Evolutionary conservation across 1,140 invertebrate genomes (phyloP).

Genomic region (Pseudomyrmex flavicornis): DNA sequence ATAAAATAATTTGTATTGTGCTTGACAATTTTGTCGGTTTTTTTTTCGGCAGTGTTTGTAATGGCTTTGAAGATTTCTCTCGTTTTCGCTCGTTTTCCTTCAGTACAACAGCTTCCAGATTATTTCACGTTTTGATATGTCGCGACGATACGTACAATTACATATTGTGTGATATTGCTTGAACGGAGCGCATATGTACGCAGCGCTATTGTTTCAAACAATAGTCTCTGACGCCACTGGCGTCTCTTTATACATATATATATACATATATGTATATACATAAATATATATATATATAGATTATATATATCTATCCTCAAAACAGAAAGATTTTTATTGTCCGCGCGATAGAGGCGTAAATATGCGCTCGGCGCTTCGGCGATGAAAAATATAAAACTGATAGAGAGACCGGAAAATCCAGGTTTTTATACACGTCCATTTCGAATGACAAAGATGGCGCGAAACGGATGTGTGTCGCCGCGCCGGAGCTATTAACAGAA

Average conservation of each 20-base stretch:
- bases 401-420: conserved; percentile 24
- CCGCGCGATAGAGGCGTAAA: conserved; percentile 46
- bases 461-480: conserved; percentile 4
- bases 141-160: conserved; percentile 50
- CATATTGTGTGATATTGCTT: conserved; percentile 31
- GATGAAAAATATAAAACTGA: conserved; percentile 40
- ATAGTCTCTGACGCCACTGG: conserved; percentile 18
- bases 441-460: conserved; percentile 29
- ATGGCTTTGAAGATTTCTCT: no score
- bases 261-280: no score
- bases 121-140: conserved; percentile 24
- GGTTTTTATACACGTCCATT: conserved; percentile 10
- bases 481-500: conserved; percentile 34
- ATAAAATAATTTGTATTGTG: no score
- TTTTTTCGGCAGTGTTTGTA: no score
- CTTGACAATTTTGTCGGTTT: no score
- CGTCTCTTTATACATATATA: neutral
- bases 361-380: conserved; percentile 43
- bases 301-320: conserved; percentile 15
- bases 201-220: conserved; percentile 51
- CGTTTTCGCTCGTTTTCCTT: no score
- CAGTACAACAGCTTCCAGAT: conserved; percentile 1
- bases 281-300: no score
- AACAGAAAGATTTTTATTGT: conserved; percentile 57
- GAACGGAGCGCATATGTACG: conserved; percentile 47